Base-by-base conservation (phyloP, 37 sponge, comb jelly and placozoan genomes). In the Beroe forskalii region DNA sequence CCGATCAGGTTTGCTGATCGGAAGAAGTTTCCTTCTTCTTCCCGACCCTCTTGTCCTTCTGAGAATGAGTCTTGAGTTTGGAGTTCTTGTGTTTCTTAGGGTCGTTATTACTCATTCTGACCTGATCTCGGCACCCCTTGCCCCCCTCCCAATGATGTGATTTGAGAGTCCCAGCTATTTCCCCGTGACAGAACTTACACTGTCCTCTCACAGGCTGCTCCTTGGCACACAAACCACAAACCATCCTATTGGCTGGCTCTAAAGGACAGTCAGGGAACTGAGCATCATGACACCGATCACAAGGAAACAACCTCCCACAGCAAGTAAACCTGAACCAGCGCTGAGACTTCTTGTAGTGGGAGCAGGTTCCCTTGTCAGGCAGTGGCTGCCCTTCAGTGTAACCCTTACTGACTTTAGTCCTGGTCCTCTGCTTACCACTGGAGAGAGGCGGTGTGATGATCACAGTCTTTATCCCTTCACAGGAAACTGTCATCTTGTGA, bases 241-340 rank as follows among this genome's bases (percentile, higher is more conserved):
- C 67, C 95, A 95, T 95, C 64, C 95, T 92, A 25, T 93, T 95
- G 9, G 94, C 95, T 42, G 91, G 72, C 91, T 95, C 95, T 89
- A 93, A 90, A 0, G 90, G 69, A 61, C 94, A 94, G 63, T 94
- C 94, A 43, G 94, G 93, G 55, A 80, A 9, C 14, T 30, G 66
- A 4, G 67, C 27, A 90, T 95, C 95, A 91, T 95, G 95, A 41
- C 95, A 95, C 20, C 76, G 62, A 41, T 95, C 95, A 92, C 95
- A 95, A 17, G 95, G 94, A 38, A 90, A 95, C 41, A 89, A 67
- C 90, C 93, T 93, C 25, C 94, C 95, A 64, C 89, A 62, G 44
- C 67, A 90, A 1, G 35, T 91, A 61, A 40, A 95, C 95, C 95
- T 93, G 30, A 95, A 90, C 95, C 95, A 95, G 0, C 95, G 86